Conservation (phyloP, 2,888 invertebrate genomes). For the Ariolimax columbianus region DNA sequence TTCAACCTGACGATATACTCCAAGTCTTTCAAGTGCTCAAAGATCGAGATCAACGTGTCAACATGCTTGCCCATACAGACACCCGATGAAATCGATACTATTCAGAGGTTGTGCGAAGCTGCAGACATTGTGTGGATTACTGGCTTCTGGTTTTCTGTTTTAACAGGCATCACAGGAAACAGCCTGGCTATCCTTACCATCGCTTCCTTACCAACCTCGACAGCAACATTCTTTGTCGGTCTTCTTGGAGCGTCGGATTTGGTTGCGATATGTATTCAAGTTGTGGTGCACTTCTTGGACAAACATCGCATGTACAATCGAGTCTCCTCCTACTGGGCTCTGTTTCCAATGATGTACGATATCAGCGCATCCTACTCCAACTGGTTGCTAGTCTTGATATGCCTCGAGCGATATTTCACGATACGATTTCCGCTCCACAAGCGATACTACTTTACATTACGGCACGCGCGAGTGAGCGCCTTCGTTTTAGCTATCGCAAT, state of each 20-base stretch:
- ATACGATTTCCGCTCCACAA: constrained; percentile 39
- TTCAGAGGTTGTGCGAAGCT: constrained; percentile 3
- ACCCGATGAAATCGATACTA: constrained; percentile 6
- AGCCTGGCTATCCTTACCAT: constrained; percentile 36
- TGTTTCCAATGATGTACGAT: constrained; percentile 36
- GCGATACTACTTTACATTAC: constrained; percentile 29
- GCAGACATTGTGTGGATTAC: constrained; percentile 11
- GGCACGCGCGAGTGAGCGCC: constrained; percentile 11
- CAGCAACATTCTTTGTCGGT: constrained; percentile 44
- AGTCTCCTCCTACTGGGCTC: neutral
- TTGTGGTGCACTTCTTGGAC: neutral
- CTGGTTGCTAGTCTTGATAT: constrained; percentile 45
- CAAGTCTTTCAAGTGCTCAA: constrained; percentile 18
- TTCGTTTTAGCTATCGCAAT: neutral
- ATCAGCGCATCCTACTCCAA: constrained; percentile 37
- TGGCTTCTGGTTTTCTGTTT: constrained; percentile 40
- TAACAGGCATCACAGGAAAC: constrained; percentile 24
- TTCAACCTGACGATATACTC: constrained; percentile 21
- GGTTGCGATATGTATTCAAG: constrained; percentile 16
- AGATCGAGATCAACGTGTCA: constrained; percentile 17
- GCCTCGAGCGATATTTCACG: constrained; percentile 40
- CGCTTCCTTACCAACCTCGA: constrained; percentile 22
- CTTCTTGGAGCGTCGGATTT: constrained; percentile 32
- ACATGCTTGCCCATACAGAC: constrained; percentile 37
- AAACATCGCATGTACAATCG: constrained; percentile 7